Evolutionary conservation across 64 coral and sea anemone species (phyloP).

Genomic region (Montipora efflorescens): DNA sequence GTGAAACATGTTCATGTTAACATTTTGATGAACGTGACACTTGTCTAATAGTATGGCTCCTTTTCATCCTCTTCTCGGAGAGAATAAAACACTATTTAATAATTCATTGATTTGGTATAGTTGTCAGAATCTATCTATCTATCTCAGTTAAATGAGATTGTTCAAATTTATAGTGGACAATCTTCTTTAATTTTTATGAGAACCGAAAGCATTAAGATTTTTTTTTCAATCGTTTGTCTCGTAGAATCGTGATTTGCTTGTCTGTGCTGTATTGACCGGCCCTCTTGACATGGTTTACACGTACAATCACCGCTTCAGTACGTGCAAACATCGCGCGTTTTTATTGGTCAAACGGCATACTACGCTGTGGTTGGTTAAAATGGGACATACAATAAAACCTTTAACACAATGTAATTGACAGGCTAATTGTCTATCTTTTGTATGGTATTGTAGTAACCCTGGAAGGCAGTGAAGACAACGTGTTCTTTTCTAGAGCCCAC

Average conservation of each 20-base stretch:
- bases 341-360: slow-evolving; percentile 4
- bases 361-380: slow-evolving; percentile 30
- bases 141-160: too few species aligned
- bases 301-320: neutral
- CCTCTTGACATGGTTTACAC: too few species aligned
- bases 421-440: slow-evolving; percentile 30
- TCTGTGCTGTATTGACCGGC: neutral
- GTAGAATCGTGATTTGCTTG: too few species aligned
- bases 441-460: slow-evolving; percentile 50
- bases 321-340: neutral
- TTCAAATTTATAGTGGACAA: neutral
- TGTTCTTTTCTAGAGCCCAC: slow-evolving; percentile 27
- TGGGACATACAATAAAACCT: slow-evolving; percentile 31
- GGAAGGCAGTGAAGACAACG: slow-evolving; percentile 27
- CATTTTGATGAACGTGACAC: neutral
- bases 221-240: too few species aligned
- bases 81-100: too few species aligned
- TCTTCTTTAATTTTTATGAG: neutral
- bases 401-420: slow-evolving; percentile 66
- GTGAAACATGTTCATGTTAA: neutral
- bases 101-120: too few species aligned
- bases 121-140: too few species aligned
- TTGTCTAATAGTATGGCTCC: neutral
- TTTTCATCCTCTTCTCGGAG: neutral
- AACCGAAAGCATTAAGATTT: too few species aligned